Conservation (phyloP, 2,888 invertebrate species). For the Uloborus plumipes region DNA sequence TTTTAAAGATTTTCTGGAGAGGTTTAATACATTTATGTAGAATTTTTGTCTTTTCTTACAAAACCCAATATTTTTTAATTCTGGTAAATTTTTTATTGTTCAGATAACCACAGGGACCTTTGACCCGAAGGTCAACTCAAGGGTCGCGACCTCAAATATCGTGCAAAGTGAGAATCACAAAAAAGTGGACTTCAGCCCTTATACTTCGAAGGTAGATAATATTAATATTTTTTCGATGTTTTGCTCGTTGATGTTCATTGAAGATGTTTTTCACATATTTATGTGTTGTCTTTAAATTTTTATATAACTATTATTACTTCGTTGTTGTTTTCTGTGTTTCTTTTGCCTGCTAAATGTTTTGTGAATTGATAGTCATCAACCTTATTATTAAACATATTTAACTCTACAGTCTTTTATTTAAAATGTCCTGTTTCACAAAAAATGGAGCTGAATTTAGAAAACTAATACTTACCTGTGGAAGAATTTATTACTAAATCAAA, state of each 20-base stretch:
- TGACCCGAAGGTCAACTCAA: constrained; percentile 42
- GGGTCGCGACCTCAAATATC: constrained; percentile 51
- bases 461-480: too few relatives aligned
- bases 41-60: background rate
- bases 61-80: constrained; percentile 29
- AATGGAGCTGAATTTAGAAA: too few relatives aligned
- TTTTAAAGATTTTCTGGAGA: background rate
- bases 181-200: constrained; percentile 59
- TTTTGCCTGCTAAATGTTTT: too few relatives aligned
- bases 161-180: constrained; percentile 53
- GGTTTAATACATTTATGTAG: background rate
- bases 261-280: background rate
- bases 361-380: too few relatives aligned
- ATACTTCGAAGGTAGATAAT: constrained; percentile 39
- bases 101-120: constrained; percentile 51
- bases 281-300: too few relatives aligned
- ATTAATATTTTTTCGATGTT: constrained; percentile 36
- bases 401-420: too few relatives aligned
- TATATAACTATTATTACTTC: too few relatives aligned
- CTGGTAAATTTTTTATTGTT: constrained; percentile 58
- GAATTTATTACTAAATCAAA: too few relatives aligned
- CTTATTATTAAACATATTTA: too few relatives aligned
- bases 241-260: constrained; percentile 29
- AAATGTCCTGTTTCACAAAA: too few relatives aligned
- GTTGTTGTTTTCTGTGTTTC: too few relatives aligned